Evolutionary conservation across 2,113 vertebrate species (phyloP).

Genomic region (Oncorhynchus nerka): DNA sequence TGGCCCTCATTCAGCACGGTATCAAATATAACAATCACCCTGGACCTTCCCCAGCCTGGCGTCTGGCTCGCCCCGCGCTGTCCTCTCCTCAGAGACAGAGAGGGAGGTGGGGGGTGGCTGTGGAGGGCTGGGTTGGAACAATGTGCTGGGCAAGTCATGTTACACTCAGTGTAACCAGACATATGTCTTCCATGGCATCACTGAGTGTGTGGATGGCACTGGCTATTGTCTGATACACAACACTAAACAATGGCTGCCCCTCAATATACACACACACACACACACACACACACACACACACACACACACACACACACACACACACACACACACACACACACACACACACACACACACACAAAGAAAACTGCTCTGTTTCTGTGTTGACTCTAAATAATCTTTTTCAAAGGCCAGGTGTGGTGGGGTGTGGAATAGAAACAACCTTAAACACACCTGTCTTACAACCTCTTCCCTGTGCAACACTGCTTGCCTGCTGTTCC

Average conservation of each 20-base stretch:
- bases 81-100: neutral
- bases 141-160: neutral
- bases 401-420: constrained; percentile 41
- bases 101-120: neutral
- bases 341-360: too few species aligned
- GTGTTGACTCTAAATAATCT: constrained; percentile 26
- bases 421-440: constrained; percentile 53
- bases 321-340: constrained; percentile 11
- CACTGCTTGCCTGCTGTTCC: neutral
- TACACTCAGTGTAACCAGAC: constrained; percentile 1
- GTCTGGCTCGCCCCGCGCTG: neutral
- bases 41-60: constrained; percentile 40
- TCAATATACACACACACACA: constrained; percentile 1
- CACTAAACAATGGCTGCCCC: constrained; percentile 15
- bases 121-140: neutral
- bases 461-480: constrained; percentile 17
- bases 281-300: neutral
- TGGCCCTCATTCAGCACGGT: constrained; percentile 22
- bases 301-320: too few species aligned
- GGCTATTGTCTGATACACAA: constrained; percentile 16
- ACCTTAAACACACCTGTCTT: constrained; percentile 25
- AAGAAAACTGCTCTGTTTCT: neutral
- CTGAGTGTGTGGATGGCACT: neutral
- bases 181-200: neutral
- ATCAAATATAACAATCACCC: constrained; percentile 47